Percentiles rank a stretch among this genome's conserved stretches.
These are phyloP conservation scores for Hypselothyrea guttata DNA, from an alignment of 2,888 invertebrate genomes.

Conservation along the genomic window DNA sequence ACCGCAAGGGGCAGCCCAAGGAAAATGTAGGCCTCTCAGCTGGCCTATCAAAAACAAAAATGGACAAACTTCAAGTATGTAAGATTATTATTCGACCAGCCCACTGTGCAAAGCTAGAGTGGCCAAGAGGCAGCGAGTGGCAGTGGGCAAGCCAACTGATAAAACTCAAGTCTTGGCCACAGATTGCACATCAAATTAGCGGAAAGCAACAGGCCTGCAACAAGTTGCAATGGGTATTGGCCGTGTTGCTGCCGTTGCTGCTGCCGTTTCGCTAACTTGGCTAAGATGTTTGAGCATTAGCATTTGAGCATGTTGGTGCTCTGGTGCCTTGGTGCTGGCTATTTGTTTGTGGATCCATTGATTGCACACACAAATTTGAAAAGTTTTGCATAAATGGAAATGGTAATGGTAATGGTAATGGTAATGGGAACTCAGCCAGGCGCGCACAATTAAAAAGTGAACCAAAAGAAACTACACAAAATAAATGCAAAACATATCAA, in stretches of 20 bases:
- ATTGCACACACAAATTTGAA: slow-evolving; percentile 44
- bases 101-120: no score
- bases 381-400: slow-evolving; percentile 47
- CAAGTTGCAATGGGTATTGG: slow-evolving; percentile 38
- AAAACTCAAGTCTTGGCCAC: slow-evolving; percentile 28
- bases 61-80: no score
- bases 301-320: slow-evolving; percentile 32
- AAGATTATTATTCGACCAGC: no score
- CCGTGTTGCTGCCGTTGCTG: slow-evolving; percentile 15
- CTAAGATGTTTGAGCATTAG: slow-evolving; percentile 23
- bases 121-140: slow-evolving; percentile 17
- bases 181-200: slow-evolving; percentile 66
- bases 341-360: slow-evolving; percentile 31
- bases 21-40: no score
- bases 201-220: slow-evolving; percentile 66
- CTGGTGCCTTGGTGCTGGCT: not conserved
- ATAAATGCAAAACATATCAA: slow-evolving; percentile 4
- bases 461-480: not conserved
- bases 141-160: slow-evolving; percentile 17
- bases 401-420: slow-evolving; percentile 23
- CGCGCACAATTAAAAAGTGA: slow-evolving; percentile 34
- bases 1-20: no score
- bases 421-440: slow-evolving; percentile 32
- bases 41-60: no score
- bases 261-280: slow-evolving; percentile 43